phyloP scores from a whole-genome alignment of 1,140 invertebrate species.

The Achatina immaculata region DNA sequence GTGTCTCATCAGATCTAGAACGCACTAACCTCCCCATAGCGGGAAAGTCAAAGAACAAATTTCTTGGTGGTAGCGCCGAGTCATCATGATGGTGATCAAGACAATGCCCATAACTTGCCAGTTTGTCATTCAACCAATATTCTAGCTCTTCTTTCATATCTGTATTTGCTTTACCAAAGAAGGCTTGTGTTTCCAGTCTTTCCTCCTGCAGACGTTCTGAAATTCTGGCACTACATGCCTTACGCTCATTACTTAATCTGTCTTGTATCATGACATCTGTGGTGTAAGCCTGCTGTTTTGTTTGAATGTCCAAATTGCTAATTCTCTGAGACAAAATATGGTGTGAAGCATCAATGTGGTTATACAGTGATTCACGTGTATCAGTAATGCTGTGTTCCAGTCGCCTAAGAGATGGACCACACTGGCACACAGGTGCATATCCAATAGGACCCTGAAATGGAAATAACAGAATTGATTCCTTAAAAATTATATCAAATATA shows the following conservation, averaged over 20 bases:
- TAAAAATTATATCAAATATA: not conserved
- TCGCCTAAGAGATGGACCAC: conserved; percentile 86
- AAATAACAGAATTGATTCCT: conserved; percentile 35
- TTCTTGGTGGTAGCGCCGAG: conserved; percentile 59
- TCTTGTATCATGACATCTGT: conserved; percentile 59
- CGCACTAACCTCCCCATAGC: conserved; percentile 63
- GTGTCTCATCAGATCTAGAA: conserved; percentile 68
- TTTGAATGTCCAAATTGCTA: conserved; percentile 81
- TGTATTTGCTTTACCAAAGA: conserved; percentile 45
- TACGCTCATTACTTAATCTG: conserved; percentile 53
- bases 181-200: conserved; percentile 42
- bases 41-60: conserved; percentile 60
- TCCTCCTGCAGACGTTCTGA: conserved; percentile 49
- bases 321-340: conserved; percentile 85
- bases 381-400: conserved; percentile 87
- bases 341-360: conserved; percentile 85
- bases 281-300: conserved; percentile 79
- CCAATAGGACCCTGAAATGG: conserved; percentile 83
- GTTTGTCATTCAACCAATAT: conserved; percentile 59
- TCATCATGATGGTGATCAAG: conserved; percentile 67
- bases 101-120: conserved; percentile 60
- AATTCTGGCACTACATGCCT: conserved; percentile 53
- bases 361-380: conserved; percentile 87
- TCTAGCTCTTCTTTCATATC: conserved; percentile 55
- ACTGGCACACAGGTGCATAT: conserved; percentile 87